Conservation (phyloP, 2,888 invertebrate genomes). For the Ferrisia virgata region DNA sequence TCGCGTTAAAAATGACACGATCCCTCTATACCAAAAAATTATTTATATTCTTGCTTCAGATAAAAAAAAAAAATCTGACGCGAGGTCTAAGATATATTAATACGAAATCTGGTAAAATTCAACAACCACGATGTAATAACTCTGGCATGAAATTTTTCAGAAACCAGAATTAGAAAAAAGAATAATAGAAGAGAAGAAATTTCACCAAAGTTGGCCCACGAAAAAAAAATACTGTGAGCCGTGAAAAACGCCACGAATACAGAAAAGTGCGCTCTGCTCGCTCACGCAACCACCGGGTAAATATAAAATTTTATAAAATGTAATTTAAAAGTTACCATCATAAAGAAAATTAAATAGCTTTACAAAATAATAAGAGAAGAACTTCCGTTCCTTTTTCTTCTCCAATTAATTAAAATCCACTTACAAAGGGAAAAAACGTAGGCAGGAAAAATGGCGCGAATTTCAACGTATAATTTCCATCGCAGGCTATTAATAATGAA, state of each 20-base stretch:
- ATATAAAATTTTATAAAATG: conserved; percentile 12
- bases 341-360: conserved; percentile 30
- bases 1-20: not conserved
- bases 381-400: conserved; percentile 21
- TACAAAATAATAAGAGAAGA: conserved; percentile 5
- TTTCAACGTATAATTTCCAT: conserved; percentile 25
- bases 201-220: no score
- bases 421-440: not conserved
- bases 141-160: not conserved
- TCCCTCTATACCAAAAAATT: no score
- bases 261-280: not conserved
- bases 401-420: conserved; percentile 28
- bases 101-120: not conserved
- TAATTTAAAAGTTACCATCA: conserved; percentile 28
- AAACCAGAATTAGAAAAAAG: not conserved
- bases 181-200: not conserved
- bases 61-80: not conserved
- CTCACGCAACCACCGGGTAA: not conserved
- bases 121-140: not conserved
- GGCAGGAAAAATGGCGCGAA: not conserved
- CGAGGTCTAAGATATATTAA: not conserved
- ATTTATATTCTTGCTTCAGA: no score
- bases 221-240: not conserved
- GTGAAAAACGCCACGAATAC: not conserved
- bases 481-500: not conserved